Evolutionary conservation across 2,797 vertebrate genomes (phyloP).

Genomic region (Glossophaga mutica): DNA sequence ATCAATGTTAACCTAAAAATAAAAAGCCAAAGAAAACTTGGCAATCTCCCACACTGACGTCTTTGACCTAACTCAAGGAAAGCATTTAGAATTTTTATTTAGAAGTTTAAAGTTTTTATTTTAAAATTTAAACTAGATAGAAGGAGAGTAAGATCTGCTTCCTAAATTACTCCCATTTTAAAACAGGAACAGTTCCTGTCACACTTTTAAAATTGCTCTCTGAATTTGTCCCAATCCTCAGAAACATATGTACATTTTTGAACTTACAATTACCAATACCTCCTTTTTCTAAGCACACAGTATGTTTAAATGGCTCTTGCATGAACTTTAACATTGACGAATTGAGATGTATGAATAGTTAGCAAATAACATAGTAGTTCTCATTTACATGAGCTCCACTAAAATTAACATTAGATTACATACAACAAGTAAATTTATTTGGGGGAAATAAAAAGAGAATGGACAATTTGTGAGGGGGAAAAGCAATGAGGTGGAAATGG

Average conservation of each 20-base stretch:
- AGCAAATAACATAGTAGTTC: not conserved
- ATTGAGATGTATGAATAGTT: not conserved
- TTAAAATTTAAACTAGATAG: not conserved
- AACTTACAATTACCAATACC: not conserved
- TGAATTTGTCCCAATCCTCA: not conserved
- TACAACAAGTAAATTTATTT: not conserved
- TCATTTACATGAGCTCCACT: not conserved
- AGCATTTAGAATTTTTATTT: not conserved
- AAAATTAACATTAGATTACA: slow-evolving; percentile 18
- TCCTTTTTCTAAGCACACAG: not conserved
- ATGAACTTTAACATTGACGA: not conserved
- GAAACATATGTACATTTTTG: not conserved
- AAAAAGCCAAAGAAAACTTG: not conserved
- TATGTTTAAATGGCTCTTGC: not conserved
- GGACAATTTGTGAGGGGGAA: not conserved
- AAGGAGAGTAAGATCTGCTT: not conserved
- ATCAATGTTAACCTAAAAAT: not conserved
- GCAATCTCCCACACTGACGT: not conserved
- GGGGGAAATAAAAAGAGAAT: not conserved
- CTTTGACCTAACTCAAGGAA: not conserved
- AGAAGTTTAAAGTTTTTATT: not conserved
- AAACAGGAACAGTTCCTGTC: not conserved
- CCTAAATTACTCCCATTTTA: not conserved
- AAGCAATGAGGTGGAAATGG: not conserved
- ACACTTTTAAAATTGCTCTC: not conserved